A percentile compares a stretch with the other conserved stretches of the same genome.
These are phyloP conservation scores for Flabesymbios commensalis DNA, from an alignment of 2,888 invertebrate species.

Conservation along the genomic window DNA sequence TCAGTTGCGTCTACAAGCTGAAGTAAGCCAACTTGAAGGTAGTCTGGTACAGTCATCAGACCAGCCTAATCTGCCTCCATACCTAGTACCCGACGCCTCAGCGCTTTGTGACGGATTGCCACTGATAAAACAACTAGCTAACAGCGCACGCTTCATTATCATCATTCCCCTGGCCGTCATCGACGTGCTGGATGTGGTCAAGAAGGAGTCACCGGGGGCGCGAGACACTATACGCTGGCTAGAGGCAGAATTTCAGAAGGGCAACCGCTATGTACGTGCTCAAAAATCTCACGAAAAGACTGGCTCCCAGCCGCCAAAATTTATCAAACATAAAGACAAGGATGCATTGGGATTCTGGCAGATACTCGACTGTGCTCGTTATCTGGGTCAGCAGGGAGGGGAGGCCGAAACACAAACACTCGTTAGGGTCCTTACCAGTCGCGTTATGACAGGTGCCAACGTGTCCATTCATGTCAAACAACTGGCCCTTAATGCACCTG, in stretches of 20 bases:
- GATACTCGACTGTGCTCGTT: constrained; percentile 82
- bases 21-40: constrained; percentile 82
- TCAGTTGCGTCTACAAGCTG: constrained; percentile 81
- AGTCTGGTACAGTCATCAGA: constrained; percentile 42
- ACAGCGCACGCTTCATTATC: constrained; percentile 81
- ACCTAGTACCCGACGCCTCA: constrained; percentile 84
- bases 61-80: constrained; percentile 71
- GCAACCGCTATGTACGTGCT: constrained; percentile 76
- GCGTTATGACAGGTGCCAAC: not conserved
- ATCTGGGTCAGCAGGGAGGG: constrained; percentile 64
- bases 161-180: constrained; percentile 79
- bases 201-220: constrained; percentile 81
- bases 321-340: constrained; percentile 77
- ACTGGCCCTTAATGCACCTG: not conserved
- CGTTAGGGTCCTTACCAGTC: constrained; percentile 76
- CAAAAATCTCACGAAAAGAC: constrained; percentile 80
- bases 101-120: constrained; percentile 77
- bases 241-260: constrained; percentile 82
- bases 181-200: constrained; percentile 84
- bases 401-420: constrained; percentile 63
- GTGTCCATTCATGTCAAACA: not conserved
- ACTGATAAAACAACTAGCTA: constrained; percentile 80
- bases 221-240: constrained; percentile 93
- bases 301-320: constrained; percentile 66
- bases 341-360: constrained; percentile 76